phyloP scores from a whole-genome alignment of 2,113 vertebrate genomes.

The Malurus elegans region DNA sequence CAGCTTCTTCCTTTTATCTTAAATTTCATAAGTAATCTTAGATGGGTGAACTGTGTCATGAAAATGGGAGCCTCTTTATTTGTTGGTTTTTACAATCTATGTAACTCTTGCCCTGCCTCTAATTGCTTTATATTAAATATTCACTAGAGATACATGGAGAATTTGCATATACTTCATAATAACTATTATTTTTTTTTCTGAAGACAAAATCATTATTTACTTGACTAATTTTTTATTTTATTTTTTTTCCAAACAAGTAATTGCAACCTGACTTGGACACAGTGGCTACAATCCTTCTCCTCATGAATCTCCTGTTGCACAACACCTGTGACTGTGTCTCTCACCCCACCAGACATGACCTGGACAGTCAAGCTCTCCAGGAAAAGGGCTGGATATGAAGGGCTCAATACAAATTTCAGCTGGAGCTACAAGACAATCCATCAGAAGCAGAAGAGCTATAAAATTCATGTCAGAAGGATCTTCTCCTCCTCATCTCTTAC shows the following conservation, averaged over 20 bases:
- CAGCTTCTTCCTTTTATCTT: not conserved
- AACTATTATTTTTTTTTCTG: not conserved
- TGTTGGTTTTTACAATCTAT: not conserved
- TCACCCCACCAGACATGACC: not conserved
- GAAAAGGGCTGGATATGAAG: not conserved
- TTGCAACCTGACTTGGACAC: not conserved
- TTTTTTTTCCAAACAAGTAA: not conserved
- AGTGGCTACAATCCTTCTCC: not conserved
- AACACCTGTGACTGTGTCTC: not conserved
- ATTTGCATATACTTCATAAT: not conserved
- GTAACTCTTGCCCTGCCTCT: not conserved
- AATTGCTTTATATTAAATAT: constrained; percentile 18
- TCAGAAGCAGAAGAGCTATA: not conserved
- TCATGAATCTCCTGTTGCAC: not conserved
- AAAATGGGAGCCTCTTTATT: not conserved
- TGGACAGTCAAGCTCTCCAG: not conserved
- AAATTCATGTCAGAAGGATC: not conserved
- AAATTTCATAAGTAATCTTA: not conserved
- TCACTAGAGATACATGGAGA: not conserved
- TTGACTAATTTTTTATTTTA: not conserved
- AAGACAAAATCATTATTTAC: not conserved
- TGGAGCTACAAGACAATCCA: not conserved
- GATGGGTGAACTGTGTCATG: not conserved
- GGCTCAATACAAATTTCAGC: not conserved
- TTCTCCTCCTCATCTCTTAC: not conserved